Evolutionary conservation across 2,888 invertebrate species (phyloP).

Genomic region (Drosophila fungiperda): DNA sequence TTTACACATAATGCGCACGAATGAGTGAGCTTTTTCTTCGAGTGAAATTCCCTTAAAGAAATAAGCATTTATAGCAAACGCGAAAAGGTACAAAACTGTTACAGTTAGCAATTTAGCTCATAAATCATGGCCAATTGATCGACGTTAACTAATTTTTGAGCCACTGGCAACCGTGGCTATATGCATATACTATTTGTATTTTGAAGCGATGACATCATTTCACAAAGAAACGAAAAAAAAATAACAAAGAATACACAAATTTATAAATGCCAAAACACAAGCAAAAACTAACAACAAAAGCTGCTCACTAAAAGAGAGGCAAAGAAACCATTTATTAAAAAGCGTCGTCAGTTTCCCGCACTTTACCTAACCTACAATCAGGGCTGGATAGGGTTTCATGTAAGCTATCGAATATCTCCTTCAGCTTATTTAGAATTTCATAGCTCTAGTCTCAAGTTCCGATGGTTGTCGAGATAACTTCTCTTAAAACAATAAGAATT

Average conservation of each 20-base stretch:
- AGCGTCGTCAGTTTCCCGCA: no score
- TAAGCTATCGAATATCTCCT: no score
- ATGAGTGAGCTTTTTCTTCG: slow-evolving; percentile 58
- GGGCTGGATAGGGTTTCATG: no score
- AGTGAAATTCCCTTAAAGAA: slow-evolving; percentile 12
- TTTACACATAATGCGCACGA: slow-evolving; percentile 32
- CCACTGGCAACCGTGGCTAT: slow-evolving; percentile 20
- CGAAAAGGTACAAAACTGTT: slow-evolving; percentile 22
- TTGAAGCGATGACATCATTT: slow-evolving; percentile 77
- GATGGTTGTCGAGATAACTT: no score
- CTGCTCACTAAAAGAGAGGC: no score
- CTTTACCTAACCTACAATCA: no score
- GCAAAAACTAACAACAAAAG: no score
- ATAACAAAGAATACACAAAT: slow-evolving; percentile 10
- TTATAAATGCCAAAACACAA: slow-evolving; percentile 45
- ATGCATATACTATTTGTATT: slow-evolving; percentile 35
- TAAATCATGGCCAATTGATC: slow-evolving; percentile 25
- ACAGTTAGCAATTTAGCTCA: slow-evolving; percentile 7
- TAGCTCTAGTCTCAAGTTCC: no score
- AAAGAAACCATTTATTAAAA: no score
- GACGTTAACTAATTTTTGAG: slow-evolving; percentile 25
- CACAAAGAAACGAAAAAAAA: slow-evolving; percentile 27
- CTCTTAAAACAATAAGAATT: no score
- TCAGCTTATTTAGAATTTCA: no score
- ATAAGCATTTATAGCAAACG: not conserved